Percentiles rank a stretch among this genome's conserved stretches.
phyloP scores from a whole-genome alignment of 2,113 vertebrate genomes.

The Prionailurus viverrinus region DNA sequence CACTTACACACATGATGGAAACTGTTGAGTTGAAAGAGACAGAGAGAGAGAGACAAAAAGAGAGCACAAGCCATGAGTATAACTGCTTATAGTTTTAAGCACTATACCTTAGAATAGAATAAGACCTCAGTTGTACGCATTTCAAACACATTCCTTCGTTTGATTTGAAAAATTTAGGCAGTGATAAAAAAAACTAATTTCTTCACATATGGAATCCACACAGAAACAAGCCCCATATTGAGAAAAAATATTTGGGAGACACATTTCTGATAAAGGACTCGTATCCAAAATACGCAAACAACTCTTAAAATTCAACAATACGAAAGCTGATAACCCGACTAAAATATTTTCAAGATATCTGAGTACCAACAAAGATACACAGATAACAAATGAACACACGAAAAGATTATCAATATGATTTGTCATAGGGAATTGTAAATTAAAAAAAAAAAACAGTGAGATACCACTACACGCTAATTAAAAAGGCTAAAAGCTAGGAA shows the following conservation, averaged over 20 bases:
- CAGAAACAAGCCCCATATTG: neutral
- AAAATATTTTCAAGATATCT: neutral
- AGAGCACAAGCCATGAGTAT: neutral
- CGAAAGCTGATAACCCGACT: neutral
- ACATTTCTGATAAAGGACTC: neutral
- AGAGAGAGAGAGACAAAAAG: neutral
- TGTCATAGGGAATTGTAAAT: neutral
- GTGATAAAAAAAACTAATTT: slow-evolving; percentile 21
- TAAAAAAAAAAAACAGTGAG: neutral
- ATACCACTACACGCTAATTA: neutral
- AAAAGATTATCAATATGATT: neutral
- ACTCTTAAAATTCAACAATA: neutral
- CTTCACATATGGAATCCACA: neutral
- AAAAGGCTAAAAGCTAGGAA: neutral
- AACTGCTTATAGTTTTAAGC: slow-evolving; percentile 13
- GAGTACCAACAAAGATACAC: neutral
- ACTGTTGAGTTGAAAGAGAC: neutral
- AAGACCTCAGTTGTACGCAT: neutral
- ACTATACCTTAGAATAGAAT: slow-evolving; percentile 38
- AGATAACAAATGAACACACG: neutral
- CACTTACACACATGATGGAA: neutral
- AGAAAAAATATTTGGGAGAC: neutral
- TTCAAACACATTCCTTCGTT: slow-evolving; percentile 27
- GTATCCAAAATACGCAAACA: neutral
- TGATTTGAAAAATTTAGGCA: neutral